Evolutionary conservation across 2,113 vertebrate species (phyloP).

Genomic region (Scalopus aquaticus): DNA sequence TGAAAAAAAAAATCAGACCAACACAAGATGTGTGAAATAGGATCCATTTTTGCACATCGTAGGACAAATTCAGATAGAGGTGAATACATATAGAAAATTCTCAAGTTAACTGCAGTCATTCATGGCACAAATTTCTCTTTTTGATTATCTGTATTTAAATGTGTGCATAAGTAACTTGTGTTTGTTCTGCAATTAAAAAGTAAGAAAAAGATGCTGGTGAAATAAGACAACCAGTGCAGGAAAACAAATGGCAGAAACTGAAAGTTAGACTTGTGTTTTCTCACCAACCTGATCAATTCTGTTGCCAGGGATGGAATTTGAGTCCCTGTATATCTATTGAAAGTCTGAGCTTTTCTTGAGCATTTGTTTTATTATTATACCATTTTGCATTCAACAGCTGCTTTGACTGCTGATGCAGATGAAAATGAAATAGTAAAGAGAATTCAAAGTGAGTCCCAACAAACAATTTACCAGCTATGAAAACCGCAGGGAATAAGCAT

Average conservation of each 20-base stretch:
- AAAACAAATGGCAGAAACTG: not conserved
- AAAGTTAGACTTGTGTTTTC: not conserved
- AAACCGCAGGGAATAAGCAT: slow-evolving; percentile 43
- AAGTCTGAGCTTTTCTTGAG: not conserved
- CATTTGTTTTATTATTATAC: not conserved
- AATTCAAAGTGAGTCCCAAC: slow-evolving; percentile 20
- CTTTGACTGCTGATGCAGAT: slow-evolving; percentile 9
- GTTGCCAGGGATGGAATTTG: not conserved
- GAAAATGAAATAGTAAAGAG: slow-evolving; percentile 45
- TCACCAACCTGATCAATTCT: not conserved
- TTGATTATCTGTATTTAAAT: not conserved
- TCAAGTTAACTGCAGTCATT: not conserved
- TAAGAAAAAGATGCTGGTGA: not conserved
- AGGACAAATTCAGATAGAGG: not conserved
- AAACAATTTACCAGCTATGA: slow-evolving; percentile 41
- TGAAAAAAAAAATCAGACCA: not conserved
- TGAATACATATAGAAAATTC: not conserved
- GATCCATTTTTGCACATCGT: not conserved
- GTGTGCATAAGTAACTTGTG: not conserved
- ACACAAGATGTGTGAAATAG: not conserved
- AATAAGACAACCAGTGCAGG: not conserved
- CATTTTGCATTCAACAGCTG: not conserved
- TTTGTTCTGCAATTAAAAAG: slow-evolving; percentile 10
- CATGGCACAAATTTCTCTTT: not conserved
- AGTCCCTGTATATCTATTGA: not conserved